Evolutionary conservation across 2,113 vertebrate genomes (phyloP).

Genomic region (Ammodytes dubius): DNA sequence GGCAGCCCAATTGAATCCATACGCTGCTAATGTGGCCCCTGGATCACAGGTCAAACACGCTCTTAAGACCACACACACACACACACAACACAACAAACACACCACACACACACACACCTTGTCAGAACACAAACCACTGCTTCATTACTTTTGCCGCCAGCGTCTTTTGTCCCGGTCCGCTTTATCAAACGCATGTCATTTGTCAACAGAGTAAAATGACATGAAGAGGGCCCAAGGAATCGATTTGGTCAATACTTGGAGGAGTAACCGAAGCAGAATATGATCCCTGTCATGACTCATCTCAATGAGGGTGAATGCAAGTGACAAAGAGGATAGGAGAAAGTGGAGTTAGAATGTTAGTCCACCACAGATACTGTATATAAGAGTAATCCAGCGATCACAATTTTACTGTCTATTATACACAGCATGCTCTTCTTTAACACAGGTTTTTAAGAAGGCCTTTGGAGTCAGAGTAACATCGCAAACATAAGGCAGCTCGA

Average conservation of each 20-base stretch:
- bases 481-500: background rate
- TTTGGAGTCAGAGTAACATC: constrained; percentile 6
- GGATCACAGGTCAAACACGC: constrained; percentile 77
- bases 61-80: constrained; percentile 17
- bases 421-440: background rate
- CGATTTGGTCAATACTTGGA: constrained; percentile 21
- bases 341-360: constrained; percentile 22
- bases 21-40: constrained; percentile 71
- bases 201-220: constrained; percentile 19
- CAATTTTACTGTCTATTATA: background rate
- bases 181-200: constrained; percentile 34
- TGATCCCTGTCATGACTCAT: constrained; percentile 34
- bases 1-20: constrained; percentile 84
- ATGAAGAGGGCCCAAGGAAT: constrained; percentile 35
- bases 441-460: background rate
- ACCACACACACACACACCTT: constrained; percentile 19
- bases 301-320: constrained; percentile 31
- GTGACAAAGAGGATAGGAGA: constrained; percentile 34
- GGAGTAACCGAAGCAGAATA: constrained; percentile 48
- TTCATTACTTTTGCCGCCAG: constrained; percentile 32
- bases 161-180: constrained; percentile 4
- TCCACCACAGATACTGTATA: constrained; percentile 1
- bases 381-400: constrained; percentile 8
- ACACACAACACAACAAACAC: constrained; percentile 29
- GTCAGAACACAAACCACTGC: too few relatives aligned